Base-by-base conservation (phyloP, 2,113 vertebrate species). In the Corythaixoides concolor region DNA sequence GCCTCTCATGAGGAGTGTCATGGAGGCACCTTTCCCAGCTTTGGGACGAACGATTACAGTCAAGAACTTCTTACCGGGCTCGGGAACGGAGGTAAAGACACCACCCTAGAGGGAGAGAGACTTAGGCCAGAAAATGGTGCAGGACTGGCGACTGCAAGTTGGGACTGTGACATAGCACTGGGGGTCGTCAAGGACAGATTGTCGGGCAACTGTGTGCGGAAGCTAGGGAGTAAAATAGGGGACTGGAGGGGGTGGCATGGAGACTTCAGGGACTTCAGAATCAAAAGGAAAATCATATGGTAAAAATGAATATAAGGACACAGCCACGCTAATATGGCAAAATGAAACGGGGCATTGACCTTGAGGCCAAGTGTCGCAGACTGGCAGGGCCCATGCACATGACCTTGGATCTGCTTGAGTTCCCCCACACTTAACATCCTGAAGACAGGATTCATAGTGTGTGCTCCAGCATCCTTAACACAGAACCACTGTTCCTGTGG, bases 11-110 rank as follows among this genome's bases (percentile, higher is more conserved):
- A 99, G 99, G 94, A 99, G 99, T 58, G 99, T 99, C 81, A 99
- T 99, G 99, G 99, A 99, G 88, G 99, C 99, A 74, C 99, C 99
- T 17, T 99, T 99, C 93, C 99, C 99, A 28, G 99, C 99, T 80
- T 98, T 99, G 79, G 99, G 99, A 47, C 98, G 99, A 76, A 99
- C 99, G 1, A 99, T 99, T 93, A 97, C 98, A 19, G 98, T 99
- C 96, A 99, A 99, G 97, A 99, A 99, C 98, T 99, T 99, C 95
- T 97, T 99, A 66, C 99, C 99, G 15, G 99, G 99, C 53, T 99
- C 99, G 20, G 99, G 99, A 82, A 99, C 99, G 33, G 99, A 99
- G 98, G 99, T 99, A 94, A 96, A 95, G n/a, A 55, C 35, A 64
- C 64, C 27, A n/a, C 37, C 5, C 32, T 28, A 27, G 41, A 75